phyloP scores from a whole-genome alignment of 2,888 invertebrate species.

The Heptascelio sp. region DNA sequence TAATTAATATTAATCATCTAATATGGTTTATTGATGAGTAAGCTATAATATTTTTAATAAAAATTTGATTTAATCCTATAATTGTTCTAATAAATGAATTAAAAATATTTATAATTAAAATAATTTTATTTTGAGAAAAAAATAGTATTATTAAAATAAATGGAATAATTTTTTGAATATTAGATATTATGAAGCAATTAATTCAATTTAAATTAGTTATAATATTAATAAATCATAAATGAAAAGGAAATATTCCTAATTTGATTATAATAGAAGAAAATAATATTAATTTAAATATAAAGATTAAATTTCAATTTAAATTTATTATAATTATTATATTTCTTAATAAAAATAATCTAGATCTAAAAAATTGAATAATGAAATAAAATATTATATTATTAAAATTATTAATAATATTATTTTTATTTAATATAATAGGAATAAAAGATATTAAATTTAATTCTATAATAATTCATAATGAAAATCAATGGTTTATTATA shows the following conservation, averaged over 20 bases:
- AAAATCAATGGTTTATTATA: slow-evolving; percentile 65
- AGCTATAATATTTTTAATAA: slow-evolving; percentile 87
- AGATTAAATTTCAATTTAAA: slow-evolving; percentile 45
- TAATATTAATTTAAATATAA: slow-evolving; percentile 77
- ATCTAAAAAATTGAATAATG: slow-evolving; percentile 89
- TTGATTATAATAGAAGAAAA: slow-evolving; percentile 86
- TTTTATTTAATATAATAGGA: slow-evolving; percentile 85
- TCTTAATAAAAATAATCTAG: slow-evolving; percentile 88
- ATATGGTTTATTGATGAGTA: slow-evolving; percentile 89
- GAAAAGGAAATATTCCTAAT: slow-evolving; percentile 90
- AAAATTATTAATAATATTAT: slow-evolving; percentile 85
- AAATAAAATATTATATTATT: slow-evolving; percentile 72
- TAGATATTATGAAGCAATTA: slow-evolving; percentile 53
- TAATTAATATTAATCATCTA: slow-evolving; percentile 85
- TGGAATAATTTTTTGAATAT: slow-evolving; percentile 85
- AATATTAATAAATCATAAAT: slow-evolving; percentile 87
- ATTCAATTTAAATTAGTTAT: slow-evolving; percentile 45
- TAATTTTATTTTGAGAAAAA: too few species aligned
- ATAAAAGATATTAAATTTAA: slow-evolving; percentile 84
- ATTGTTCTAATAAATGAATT: slow-evolving; percentile 87
- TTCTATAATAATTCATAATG: slow-evolving; percentile 80
- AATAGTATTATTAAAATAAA: slow-evolving; percentile 85
- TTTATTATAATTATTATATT: slow-evolving; percentile 86
- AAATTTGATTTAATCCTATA: slow-evolving; percentile 86
- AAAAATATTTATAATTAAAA: slow-evolving; percentile 82